phyloP scores from a whole-genome alignment of 1,140 invertebrate species.

The Bradysia coprophila region DNA sequence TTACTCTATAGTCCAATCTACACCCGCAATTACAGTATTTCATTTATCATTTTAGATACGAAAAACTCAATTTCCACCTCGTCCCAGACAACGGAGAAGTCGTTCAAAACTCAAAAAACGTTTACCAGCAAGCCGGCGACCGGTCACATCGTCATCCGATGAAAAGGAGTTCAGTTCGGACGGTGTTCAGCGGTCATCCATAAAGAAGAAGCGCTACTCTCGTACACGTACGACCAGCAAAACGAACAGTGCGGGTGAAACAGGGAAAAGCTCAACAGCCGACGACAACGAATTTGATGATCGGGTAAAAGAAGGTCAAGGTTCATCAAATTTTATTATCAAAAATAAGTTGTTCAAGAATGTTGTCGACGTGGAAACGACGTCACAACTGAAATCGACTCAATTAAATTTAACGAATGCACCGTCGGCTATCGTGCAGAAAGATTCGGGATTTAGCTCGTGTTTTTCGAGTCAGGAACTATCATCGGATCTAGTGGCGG shows the following conservation, averaged over 20 bases:
- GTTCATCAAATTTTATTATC: background rate
- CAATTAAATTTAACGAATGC: background rate
- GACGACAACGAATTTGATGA: background rate
- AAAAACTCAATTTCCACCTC: background rate
- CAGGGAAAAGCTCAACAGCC: background rate
- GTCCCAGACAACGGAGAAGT: background rate
- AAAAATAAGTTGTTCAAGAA: background rate
- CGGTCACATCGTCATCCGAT: too few species aligned
- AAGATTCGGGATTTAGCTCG: background rate
- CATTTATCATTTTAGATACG: background rate
- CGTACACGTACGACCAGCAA: background rate
- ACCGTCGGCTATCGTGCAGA: background rate
- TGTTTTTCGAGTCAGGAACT: constrained; percentile 1
- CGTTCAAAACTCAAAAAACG: background rate
- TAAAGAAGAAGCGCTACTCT: too few species aligned
- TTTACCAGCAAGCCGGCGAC: too few species aligned
- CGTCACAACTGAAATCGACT: background rate
- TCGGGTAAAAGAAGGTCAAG: background rate
- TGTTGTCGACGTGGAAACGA: background rate
- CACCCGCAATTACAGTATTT: background rate
- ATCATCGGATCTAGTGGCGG: background rate
- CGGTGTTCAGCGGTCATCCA: too few species aligned
- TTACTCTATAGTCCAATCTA: too few species aligned
- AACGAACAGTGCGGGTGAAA: background rate
- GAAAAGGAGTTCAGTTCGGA: too few species aligned